Evolutionary conservation across 2,888 invertebrate genomes (phyloP).

Genomic region (Drosophila helvetica): DNA sequence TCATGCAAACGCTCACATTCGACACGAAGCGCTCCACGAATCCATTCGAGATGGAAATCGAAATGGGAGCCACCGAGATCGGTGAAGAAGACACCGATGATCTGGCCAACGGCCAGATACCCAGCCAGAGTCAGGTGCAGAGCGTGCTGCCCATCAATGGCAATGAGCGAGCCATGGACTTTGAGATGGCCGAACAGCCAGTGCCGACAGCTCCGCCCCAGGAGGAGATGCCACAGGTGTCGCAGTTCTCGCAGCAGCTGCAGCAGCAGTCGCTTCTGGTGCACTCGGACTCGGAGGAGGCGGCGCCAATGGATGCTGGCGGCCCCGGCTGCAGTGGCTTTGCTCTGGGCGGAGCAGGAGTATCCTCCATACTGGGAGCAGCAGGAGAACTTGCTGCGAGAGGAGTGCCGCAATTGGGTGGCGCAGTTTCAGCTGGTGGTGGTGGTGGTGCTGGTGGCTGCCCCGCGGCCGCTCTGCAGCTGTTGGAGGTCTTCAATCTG

Average conservation of each 20-base stretch:
- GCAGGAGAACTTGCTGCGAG: not conserved
- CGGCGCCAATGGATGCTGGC: slow-evolving; percentile 25
- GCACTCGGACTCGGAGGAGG: slow-evolving; percentile 82
- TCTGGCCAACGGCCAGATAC: slow-evolving; percentile 81
- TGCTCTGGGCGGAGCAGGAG: slow-evolving; percentile 33
- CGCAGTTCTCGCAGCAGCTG: slow-evolving; percentile 27
- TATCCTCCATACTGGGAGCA: not conserved
- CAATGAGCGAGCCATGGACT: slow-evolving; percentile 79
- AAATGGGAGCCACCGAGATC: slow-evolving; percentile 84
- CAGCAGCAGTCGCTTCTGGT: slow-evolving; percentile 51
- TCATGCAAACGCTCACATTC: slow-evolving; percentile 84
- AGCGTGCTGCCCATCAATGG: slow-evolving; percentile 72
- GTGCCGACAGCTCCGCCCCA: not conserved
- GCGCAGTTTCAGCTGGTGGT: slow-evolving; percentile 28
- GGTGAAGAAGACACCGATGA: slow-evolving; percentile 82
- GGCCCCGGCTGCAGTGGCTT: slow-evolving; percentile 20
- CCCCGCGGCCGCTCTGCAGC: slow-evolving; percentile 75
- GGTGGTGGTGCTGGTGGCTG: slow-evolving; percentile 1
- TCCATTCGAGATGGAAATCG: slow-evolving; percentile 84
- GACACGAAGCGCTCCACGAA: slow-evolving; percentile 83
- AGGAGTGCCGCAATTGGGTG: not conserved
- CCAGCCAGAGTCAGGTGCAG: slow-evolving; percentile 67
- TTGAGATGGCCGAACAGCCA: slow-evolving; percentile 41
- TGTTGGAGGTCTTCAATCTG: slow-evolving; percentile 83
- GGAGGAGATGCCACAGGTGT: not conserved